Conservation (phyloP, 2,888 invertebrate species). For the Malacosoma neustria region DNA sequence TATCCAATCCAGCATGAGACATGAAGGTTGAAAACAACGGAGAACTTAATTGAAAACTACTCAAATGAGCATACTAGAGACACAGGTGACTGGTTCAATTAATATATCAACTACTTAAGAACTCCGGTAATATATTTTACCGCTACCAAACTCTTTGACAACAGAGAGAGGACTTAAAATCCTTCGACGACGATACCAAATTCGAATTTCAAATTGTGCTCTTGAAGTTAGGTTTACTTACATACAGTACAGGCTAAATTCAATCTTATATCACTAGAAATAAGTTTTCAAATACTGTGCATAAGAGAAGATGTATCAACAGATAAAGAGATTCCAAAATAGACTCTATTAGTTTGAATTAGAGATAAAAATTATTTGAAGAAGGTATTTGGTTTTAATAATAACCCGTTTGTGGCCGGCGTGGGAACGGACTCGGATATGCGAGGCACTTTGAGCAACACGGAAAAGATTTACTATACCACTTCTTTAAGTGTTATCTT, state of each 20-base stretch:
- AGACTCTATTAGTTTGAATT: slow-evolving; percentile 21
- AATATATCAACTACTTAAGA: slow-evolving; percentile 58
- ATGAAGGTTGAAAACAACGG: too few species aligned
- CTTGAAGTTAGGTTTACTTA: slow-evolving; percentile 49
- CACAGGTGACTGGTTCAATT: slow-evolving; percentile 46
- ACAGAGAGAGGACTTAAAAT: slow-evolving; percentile 66
- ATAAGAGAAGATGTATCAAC: slow-evolving; percentile 28
- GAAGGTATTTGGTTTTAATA: slow-evolving; percentile 60
- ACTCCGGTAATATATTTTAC: slow-evolving; percentile 57
- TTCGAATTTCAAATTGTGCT: slow-evolving; percentile 70
- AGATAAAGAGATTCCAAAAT: slow-evolving; percentile 23
- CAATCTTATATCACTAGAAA: slow-evolving; percentile 8
- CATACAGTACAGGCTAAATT: slow-evolving; percentile 22
- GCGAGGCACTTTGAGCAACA: slow-evolving; percentile 25
- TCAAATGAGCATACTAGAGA: slow-evolving; percentile 13
- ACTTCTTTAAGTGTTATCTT: too few species aligned
- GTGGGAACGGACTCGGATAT: slow-evolving; percentile 73
- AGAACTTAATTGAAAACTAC: too few species aligned
- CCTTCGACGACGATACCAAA: slow-evolving; percentile 65
- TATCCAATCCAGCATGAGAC: too few species aligned
- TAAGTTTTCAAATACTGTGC: slow-evolving; percentile 10
- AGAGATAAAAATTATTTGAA: slow-evolving; percentile 34
- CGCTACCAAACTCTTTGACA: slow-evolving; percentile 63
- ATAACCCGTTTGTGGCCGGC: slow-evolving; percentile 70
- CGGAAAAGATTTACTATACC: neutral